Evolutionary conservation across 2,113 vertebrate species (phyloP).

Genomic region (Empidonax traillii): DNA sequence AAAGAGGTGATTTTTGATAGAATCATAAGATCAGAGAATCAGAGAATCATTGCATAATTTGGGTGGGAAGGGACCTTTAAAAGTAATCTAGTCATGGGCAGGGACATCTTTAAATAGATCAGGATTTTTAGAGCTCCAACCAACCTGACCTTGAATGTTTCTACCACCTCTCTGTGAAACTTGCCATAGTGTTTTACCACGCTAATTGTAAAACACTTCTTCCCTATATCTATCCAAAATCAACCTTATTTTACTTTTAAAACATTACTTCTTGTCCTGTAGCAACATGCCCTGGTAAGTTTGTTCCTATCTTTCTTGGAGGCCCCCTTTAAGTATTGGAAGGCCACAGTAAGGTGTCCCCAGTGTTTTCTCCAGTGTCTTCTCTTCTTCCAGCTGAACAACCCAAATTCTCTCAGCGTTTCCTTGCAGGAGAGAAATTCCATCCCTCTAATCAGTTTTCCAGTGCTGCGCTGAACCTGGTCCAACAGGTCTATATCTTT

Average conservation of each 20-base stretch:
- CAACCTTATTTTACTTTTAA: background rate
- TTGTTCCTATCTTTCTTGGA: background rate
- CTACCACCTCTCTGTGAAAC: background rate
- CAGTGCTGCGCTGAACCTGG: background rate
- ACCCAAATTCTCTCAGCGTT: background rate
- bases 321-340: background rate
- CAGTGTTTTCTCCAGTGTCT: no score
- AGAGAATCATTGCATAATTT: background rate
- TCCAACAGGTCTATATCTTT: background rate
- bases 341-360: background rate
- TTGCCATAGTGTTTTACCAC: background rate
- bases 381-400: background rate
- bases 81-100: background rate
- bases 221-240: background rate
- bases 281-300: background rate
- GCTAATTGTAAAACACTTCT: background rate
- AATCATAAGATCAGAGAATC: no score
- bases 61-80: background rate
- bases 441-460: background rate
- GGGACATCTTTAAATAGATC: background rate
- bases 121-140: background rate
- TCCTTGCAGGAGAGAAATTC: accelerated
- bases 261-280: background rate
- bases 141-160: background rate
- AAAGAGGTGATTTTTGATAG: background rate